phyloP scores from a whole-genome alignment of 2,797 vertebrate species.

The Spondyliosoma cantharus region DNA sequence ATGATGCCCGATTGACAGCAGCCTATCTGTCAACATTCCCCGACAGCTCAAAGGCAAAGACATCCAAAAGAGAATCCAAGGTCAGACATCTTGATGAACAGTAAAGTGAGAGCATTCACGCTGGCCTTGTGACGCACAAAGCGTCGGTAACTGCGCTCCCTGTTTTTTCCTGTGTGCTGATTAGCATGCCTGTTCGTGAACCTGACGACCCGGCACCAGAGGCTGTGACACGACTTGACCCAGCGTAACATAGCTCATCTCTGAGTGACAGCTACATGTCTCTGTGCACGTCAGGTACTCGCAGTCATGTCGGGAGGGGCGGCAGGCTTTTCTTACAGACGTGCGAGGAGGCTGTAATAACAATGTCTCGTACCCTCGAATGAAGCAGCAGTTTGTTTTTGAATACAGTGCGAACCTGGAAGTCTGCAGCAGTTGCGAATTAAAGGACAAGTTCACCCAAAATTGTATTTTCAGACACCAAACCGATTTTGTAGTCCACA shows the following conservation, averaged over 20 bases:
- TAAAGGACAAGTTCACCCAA: too few relatives aligned
- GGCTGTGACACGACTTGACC: slow-evolving; percentile 26
- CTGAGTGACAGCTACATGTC: neutral
- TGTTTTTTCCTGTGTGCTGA: slow-evolving; percentile 17
- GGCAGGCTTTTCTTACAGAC: neutral
- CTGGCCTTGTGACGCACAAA: neutral
- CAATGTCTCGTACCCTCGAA: neutral
- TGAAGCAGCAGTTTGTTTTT: too few relatives aligned
- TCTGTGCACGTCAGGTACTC: neutral
- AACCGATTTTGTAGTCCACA: too few relatives aligned
- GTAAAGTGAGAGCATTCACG: neutral
- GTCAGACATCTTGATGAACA: neutral
- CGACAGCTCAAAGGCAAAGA: neutral
- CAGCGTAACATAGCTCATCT: neutral
- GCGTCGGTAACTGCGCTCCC: rapidly evolving
- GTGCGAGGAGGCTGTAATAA: neutral
- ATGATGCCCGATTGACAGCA: neutral
- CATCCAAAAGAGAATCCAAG: neutral
- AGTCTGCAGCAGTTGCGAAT: too few relatives aligned
- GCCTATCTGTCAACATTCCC: neutral
- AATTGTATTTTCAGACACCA: too few relatives aligned
- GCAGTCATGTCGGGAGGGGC: neutral
- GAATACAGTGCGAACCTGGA: too few relatives aligned
- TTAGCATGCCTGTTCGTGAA: slow-evolving; percentile 25
- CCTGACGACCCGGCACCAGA: slow-evolving; percentile 6